Evolutionary conservation across 1,140 invertebrate species (phyloP).

Genomic region (Frieseomelitta varia): DNA sequence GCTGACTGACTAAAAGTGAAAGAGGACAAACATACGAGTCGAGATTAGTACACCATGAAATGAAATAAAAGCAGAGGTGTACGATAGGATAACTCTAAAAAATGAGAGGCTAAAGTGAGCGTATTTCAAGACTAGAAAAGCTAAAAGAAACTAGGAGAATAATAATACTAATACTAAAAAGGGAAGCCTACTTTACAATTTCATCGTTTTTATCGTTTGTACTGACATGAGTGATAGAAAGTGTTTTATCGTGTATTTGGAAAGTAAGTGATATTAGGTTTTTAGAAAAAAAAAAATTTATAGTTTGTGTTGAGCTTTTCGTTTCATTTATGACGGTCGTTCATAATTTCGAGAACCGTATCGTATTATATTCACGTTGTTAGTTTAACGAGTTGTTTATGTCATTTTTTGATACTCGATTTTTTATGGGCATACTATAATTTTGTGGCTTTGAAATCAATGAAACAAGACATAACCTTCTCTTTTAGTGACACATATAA

Average conservation of each 20-base stretch:
- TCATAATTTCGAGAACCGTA: background rate
- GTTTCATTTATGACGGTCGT: background rate
- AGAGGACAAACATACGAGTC: background rate
- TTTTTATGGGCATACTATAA: background rate
- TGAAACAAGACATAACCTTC: background rate
- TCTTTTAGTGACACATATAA: background rate
- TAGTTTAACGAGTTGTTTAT: background rate
- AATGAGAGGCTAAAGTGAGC: background rate
- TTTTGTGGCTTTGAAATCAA: background rate
- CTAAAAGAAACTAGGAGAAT: too few relatives aligned
- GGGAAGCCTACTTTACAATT: background rate
- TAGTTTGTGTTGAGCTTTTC: background rate
- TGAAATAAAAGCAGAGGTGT: background rate
- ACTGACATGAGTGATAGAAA: too few relatives aligned
- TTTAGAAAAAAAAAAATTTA: background rate
- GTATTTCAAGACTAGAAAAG: too few relatives aligned
- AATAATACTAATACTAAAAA: background rate
- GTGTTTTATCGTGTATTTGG: background rate
- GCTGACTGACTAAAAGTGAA: conserved; percentile 70
- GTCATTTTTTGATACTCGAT: too few relatives aligned
- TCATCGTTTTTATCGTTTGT: background rate
- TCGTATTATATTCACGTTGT: background rate
- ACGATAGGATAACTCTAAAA: background rate
- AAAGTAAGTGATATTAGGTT: background rate
- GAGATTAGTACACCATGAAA: background rate